Base-by-base conservation (phyloP, 1,140 invertebrate genomes). In the Gryllus bimaculatus region DNA sequence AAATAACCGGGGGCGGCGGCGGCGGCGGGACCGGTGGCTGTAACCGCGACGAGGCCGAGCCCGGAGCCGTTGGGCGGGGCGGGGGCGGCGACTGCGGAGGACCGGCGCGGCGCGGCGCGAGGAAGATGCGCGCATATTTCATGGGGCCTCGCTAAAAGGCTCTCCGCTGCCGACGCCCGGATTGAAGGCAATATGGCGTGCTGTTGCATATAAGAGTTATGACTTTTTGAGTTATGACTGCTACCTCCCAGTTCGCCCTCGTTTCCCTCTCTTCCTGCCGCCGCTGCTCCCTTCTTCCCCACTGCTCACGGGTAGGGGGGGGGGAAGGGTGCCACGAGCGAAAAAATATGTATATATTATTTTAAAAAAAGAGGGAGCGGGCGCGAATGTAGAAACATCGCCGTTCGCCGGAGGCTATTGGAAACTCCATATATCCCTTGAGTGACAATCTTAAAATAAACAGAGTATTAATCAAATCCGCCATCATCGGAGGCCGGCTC, bases 171-270 rank as follows among this genome's bases (percentile, higher is more conserved):
- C 54, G 54, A 66, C 54, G 18, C 54, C 54, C 54, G 54, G 54
- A 66, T 66, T 66, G 54, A 66, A 66, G 54, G 54, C 54, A 66
- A 66, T 66, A 66, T 66, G 54, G 54, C 54, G 54, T 66, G 54
- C 54, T 66, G 54, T 66, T 66, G 54, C 54, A 66, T 66, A 66
- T 66, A 66, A 66, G 54, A 66, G 54, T 66, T 66, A 66, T 66
- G 54, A 66, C 54, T 66, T 66, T 39, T 66, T 66, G 54, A 66
- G 54, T 66, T 66, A 66, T 18, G 54, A 18, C 10, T 39, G 26
- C 26, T 39, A 39, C 26, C 26, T 39, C 26, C 26, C 26, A 39
- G 26, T 39, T 39, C 26, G 26, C 26, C 26, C 26, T 39, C 26
- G 26, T 39, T 39, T 39, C 26, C 26, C 26, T 39, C 26, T 39